Percentiles rank a stretch among this genome's conserved stretches.
phyloP scores from a whole-genome alignment of 2,113 vertebrate genomes.

The Artemisiospiza belli region DNA sequence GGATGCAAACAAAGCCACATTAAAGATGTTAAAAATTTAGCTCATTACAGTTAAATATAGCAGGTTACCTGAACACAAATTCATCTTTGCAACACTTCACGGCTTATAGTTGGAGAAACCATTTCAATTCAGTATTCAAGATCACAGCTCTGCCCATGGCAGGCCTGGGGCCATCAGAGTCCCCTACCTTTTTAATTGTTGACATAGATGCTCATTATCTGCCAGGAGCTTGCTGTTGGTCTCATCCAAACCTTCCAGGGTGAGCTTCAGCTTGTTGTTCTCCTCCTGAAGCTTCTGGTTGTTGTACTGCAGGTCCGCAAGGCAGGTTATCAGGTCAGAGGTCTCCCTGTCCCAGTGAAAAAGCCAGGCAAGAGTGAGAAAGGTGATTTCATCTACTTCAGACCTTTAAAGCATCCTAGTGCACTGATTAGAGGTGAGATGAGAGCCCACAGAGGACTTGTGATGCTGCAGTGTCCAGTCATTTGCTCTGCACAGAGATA shows the following conservation, averaged over 20 bases:
- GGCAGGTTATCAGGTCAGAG: constrained; percentile 83
- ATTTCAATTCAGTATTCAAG: background rate
- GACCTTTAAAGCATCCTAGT: background rate
- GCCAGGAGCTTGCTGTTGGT: constrained; percentile 79
- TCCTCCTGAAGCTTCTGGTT: constrained; percentile 89
- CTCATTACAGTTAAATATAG: background rate
- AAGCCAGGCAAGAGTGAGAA: background rate
- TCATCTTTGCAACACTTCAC: background rate
- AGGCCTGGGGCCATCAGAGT: background rate
- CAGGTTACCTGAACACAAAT: background rate
- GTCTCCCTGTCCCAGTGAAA: constrained; percentile 78
- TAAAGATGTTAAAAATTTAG: background rate
- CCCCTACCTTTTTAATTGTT: constrained; percentile 79
- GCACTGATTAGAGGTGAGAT: background rate
- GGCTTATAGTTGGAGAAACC: background rate
- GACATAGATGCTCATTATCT: constrained; percentile 78
- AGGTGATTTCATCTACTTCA: background rate
- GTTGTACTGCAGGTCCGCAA: constrained; percentile 86
- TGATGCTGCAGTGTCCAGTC: fast-evolving
- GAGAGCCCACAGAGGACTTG: background rate
- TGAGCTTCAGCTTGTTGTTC: constrained; percentile 80
- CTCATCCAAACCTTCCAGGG: constrained; percentile 83
- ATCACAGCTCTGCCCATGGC: background rate
- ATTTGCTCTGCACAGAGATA: background rate
- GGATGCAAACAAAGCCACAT: background rate